Conservation (phyloP, 2,113 vertebrate species). For the Hucho hucho region DNA sequence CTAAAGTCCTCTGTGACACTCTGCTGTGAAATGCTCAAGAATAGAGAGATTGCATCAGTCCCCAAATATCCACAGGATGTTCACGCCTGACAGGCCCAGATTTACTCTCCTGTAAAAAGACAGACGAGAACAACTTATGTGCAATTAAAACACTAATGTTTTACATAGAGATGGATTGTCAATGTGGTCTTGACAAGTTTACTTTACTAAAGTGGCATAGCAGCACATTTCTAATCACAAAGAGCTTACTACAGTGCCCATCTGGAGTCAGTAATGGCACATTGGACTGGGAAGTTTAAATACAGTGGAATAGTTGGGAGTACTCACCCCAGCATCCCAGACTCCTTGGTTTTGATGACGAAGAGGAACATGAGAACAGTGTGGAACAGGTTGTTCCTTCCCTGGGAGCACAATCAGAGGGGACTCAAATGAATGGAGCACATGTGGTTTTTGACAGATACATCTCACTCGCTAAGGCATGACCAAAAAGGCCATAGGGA, state of each 20-base stretch:
- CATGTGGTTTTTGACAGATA: not conserved
- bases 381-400: slow-evolving; percentile 96
- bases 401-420: slow-evolving; percentile 70
- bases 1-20: not conserved
- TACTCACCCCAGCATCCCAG: slow-evolving; percentile 95
- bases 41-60: slow-evolving; percentile 42
- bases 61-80: slow-evolving; percentile 93
- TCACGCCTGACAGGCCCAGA: slow-evolving; percentile 91
- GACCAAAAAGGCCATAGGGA: not conserved
- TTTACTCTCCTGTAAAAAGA: slow-evolving; percentile 83
- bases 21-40: not conserved
- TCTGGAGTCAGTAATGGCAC: too few relatives aligned
- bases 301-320: not conserved
- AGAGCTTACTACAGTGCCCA: too few relatives aligned
- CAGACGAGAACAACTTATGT: not conserved
- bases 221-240: not conserved
- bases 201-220: not conserved
- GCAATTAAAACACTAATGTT: not conserved
- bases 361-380: slow-evolving; percentile 96
- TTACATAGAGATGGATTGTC: not conserved
- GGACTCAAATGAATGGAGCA: not conserved
- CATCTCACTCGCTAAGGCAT: not conserved
- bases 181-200: not conserved
- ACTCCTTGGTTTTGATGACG: slow-evolving; percentile 94
- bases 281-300: too few relatives aligned